Evolutionary conservation across 2,797 vertebrate species (phyloP).

Genomic region (Mareca strepera): DNA sequence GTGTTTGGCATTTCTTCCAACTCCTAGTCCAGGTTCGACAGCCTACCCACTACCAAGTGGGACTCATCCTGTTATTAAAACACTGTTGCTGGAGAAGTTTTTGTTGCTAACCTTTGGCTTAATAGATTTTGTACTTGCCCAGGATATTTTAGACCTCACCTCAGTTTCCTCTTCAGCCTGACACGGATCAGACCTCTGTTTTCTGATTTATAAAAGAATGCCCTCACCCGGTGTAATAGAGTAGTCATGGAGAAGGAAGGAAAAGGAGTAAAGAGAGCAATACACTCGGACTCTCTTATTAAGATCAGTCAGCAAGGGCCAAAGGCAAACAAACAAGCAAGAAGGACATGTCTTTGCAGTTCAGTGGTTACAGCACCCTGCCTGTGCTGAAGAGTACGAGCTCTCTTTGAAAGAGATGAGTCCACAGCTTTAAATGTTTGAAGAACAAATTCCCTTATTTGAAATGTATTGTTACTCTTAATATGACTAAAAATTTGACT

Average conservation of each 20-base stretch:
- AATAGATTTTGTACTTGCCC: neutral
- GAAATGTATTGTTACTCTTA: neutral
- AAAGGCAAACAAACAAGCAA: neutral
- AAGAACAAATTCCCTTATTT: neutral
- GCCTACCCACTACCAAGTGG: neutral
- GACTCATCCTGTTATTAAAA: neutral
- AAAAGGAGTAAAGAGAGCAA: conserved; percentile 13
- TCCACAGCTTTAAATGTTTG: neutral
- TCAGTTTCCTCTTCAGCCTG: conserved; percentile 3
- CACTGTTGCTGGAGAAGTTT: neutral
- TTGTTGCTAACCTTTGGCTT: neutral
- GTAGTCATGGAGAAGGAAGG: neutral
- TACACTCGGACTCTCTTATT: neutral
- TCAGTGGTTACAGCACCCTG: neutral
- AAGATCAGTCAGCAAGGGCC: neutral
- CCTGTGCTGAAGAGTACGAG: neutral
- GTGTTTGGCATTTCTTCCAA: neutral
- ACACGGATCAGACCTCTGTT: conserved; percentile 17
- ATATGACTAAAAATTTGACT: neutral
- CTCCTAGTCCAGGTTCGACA: neutral
- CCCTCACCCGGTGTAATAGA: neutral
- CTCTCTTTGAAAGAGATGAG: neutral
- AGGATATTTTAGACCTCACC: neutral
- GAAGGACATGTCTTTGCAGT: neutral
- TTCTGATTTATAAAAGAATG: neutral